Base-by-base conservation (phyloP, 1,140 invertebrate species). In the Paracyclopina nana region DNA sequence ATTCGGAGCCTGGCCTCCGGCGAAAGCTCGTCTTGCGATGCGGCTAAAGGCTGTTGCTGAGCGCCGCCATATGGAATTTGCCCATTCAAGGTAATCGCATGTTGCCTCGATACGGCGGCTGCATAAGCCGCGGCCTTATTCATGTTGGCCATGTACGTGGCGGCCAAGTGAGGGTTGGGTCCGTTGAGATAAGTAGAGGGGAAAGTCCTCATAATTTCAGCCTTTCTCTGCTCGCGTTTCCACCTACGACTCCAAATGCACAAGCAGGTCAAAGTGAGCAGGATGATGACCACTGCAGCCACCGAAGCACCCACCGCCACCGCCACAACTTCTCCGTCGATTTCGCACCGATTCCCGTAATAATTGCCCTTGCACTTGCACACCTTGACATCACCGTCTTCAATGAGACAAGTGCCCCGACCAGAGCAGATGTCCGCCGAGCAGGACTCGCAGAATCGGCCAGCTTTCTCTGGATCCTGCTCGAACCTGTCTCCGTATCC, bases 231-330 rank as follows among this genome's bases (percentile, higher is more conserved):
- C n/a, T n/a, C n/a, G n/a, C n/a, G n/a, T n/a, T n/a, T n/a, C n/a
- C n/a, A n/a, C n/a, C n/a, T n/a, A n/a, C n/a, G n/a, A 74, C 82
- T 88, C 84, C 84, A 90, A 71, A 85, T 82, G 51, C 86, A 79
- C 4, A 91, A 69, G 57, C 82, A 85, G 1, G 82, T 76, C 1
- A 90, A 65, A 0, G 85, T 90, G 24, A 87, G 62, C 1, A 81
- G 74, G 58, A 91, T 90, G 46, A 90, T 87, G 24, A 88, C 73
- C 3, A 86, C 71, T 18, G 85, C 85, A 6, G 79, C 79, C 4
- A 88, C 73, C 1, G 82, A 85, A 0, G 83, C 84, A 12, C 85
- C 85, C 53, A 88, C 77, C 0, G 85, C 82, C 16, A 88, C 85
- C 0, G 80, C 83, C 25, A 91, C 63, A 40, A 90, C 83, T 68